Base-by-base conservation (phyloP, 2,113 vertebrate species). In the Rhombomys opimus region DNA sequence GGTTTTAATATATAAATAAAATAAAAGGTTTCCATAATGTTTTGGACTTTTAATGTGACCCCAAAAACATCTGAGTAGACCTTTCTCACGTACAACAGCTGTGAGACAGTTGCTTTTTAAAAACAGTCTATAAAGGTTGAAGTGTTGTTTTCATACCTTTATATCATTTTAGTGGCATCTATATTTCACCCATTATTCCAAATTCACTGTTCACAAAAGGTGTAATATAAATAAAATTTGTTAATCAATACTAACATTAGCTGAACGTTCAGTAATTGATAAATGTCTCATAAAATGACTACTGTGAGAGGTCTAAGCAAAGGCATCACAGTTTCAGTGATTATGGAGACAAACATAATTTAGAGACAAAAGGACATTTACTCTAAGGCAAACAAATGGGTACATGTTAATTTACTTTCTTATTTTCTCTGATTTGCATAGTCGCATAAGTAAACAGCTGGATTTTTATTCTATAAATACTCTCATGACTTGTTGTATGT, bases 11-110 rank as follows among this genome's bases (percentile, higher is more conserved):
- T 35, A 92, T 68, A 76, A 82, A 89, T 98, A 94, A 95, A 86
- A 91, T 91, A 89, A 96, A 94, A 93, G 87, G 54, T 97, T 98
- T 46, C 73, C 38, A 72, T 95, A 97, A 98, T 82, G 35, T 46
- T 90, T 91, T 68, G 90, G 57, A 95, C 57, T 41, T 96, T 76
- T 82, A 97, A 25, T 96, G 23, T 81, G 70, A 93, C 54, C 81
- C 90, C 63, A 96, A 91, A 82, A 61, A 93, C 57, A 97, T 97
- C 96, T 50, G 30, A 88, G 30, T 85, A 38, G 30, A 80, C 7
- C 78, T 97, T 91, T 90, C 75, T 89, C 80, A 97, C 98, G 95
- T 97, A 97, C 1, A 92, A 12, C 72, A 38, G 94, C 92, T 94
- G 77, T 91, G 59, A 50, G 20, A 65, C 52, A 95, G 70, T 93